Percentiles rank a stretch among this genome's conserved stretches.
These are phyloP conservation scores for Petrocephalus sullivani DNA, from an alignment of 2,797 vertebrate genomes.

Conservation along the genomic window DNA sequence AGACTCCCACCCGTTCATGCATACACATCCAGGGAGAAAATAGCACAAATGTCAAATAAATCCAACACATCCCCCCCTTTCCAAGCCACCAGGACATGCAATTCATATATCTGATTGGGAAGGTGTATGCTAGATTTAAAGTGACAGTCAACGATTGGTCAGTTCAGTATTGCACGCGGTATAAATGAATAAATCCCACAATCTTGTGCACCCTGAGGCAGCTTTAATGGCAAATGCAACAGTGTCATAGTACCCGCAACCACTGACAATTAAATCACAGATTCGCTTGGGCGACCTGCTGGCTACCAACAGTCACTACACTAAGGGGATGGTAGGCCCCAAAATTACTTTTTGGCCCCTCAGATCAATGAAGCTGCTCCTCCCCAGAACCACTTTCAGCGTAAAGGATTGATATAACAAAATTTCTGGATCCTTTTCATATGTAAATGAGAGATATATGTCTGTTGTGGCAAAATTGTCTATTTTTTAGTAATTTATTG, in stretches of 20 bases:
- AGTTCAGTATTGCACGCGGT: not conserved
- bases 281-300: not conserved
- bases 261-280: not conserved
- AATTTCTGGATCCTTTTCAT: not conserved
- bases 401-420: not conserved
- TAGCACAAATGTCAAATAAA: slow-evolving; percentile 36
- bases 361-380: not conserved
- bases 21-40: slow-evolving; percentile 32
- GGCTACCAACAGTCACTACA: not conserved
- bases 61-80: slow-evolving; percentile 23
- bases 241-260: not conserved
- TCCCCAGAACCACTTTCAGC: not conserved
- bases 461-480: not conserved
- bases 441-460: not conserved
- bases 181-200: not conserved
- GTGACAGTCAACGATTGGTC: not conserved
- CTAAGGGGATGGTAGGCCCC: not conserved
- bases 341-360: not conserved
- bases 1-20: slow-evolving; percentile 33
- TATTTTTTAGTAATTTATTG: not conserved
- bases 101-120: not conserved
- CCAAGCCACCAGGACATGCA: slow-evolving; percentile 6
- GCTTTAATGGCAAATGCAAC: not conserved
- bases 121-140: not conserved
- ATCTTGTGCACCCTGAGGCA: not conserved